Evolutionary conservation across 1,140 invertebrate genomes (phyloP).

Genomic region (Zeugodacus cucurbitae): DNA sequence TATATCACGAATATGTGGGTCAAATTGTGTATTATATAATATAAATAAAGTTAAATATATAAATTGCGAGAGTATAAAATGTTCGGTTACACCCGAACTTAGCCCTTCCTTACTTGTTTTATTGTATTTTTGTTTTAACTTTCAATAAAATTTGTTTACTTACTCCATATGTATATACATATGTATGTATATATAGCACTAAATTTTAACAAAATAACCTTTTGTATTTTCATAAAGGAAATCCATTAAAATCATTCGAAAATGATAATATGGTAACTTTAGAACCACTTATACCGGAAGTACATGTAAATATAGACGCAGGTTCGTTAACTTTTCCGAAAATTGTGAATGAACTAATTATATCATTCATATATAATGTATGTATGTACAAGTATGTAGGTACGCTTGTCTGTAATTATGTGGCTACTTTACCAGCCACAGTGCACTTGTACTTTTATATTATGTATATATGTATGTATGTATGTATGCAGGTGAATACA

Average conservation of each 20-base stretch:
- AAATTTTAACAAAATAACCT: too few species aligned
- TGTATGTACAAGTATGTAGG: neutral
- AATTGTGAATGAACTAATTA: neutral
- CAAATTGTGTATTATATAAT: too few species aligned
- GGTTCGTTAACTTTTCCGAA: neutral
- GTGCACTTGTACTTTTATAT: neutral
- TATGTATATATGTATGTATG: neutral
- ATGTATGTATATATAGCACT: too few species aligned
- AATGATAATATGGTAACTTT: neutral
- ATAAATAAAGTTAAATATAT: too few species aligned
- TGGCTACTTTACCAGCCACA: too few species aligned
- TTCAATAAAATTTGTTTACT: neutral
- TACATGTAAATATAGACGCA: neutral
- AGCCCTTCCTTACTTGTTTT: too few species aligned
- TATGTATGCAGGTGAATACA: neutral
- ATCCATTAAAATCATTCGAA: neutral
- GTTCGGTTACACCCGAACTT: too few species aligned
- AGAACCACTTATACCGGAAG: neutral
- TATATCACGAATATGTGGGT: too few species aligned
- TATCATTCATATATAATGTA: neutral
- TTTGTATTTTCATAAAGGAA: neutral
- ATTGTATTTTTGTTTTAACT: neutral
- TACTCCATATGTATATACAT: too few species aligned
- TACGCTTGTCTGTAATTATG: too few species aligned
- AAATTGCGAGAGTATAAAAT: too few species aligned